Percentiles rank a stretch among this genome's conserved stretches.
phyloP scores from a whole-genome alignment of 2,888 invertebrate genomes.

The Drosophila yooni region DNA sequence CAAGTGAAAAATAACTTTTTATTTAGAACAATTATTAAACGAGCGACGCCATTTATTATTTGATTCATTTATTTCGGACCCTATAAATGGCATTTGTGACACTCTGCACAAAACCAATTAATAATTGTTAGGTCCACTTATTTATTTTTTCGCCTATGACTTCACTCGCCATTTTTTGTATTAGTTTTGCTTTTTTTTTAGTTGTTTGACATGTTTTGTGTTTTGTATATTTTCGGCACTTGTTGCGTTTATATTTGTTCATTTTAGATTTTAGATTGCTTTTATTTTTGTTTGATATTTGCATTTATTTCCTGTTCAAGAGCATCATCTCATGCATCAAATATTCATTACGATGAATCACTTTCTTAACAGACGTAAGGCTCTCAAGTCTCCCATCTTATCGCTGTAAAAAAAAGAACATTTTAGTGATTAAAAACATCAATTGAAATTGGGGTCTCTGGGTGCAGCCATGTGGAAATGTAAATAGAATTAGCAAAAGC shows the following conservation, averaged over 20 bases:
- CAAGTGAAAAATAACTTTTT: neutral
- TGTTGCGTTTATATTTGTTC: slow-evolving; percentile 33
- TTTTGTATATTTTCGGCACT: slow-evolving; percentile 19
- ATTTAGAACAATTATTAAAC: neutral
- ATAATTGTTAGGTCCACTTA: slow-evolving; percentile 29
- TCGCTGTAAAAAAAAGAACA: neutral
- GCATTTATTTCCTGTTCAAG: slow-evolving; percentile 30
- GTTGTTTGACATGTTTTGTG: slow-evolving; percentile 69
- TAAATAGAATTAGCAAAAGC: neutral
- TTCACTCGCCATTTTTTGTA: slow-evolving; percentile 46
- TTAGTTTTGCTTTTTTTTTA: slow-evolving; percentile 25
- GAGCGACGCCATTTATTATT: neutral
- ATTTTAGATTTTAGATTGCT: slow-evolving; percentile 34
- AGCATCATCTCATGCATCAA: slow-evolving; percentile 10
- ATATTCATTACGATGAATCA: slow-evolving; percentile 16
- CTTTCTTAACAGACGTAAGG: no score
- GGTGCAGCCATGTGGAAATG: slow-evolving; percentile 52
- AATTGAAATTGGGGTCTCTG: slow-evolving; percentile 27
- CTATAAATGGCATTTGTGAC: slow-evolving; percentile 11
- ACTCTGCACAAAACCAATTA: slow-evolving; percentile 20
- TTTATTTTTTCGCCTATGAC: slow-evolving; percentile 59
- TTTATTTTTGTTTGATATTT: slow-evolving; percentile 23
- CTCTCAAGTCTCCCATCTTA: slow-evolving; percentile 13
- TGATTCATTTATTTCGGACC: slow-evolving; percentile 24
- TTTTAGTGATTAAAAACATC: slow-evolving; percentile 21